Percentiles rank a stretch among this genome's conserved stretches.
These are phyloP conservation scores for Pedetes capensis DNA, from an alignment of 2,113 vertebrate genomes.

Conservation along the genomic window DNA sequence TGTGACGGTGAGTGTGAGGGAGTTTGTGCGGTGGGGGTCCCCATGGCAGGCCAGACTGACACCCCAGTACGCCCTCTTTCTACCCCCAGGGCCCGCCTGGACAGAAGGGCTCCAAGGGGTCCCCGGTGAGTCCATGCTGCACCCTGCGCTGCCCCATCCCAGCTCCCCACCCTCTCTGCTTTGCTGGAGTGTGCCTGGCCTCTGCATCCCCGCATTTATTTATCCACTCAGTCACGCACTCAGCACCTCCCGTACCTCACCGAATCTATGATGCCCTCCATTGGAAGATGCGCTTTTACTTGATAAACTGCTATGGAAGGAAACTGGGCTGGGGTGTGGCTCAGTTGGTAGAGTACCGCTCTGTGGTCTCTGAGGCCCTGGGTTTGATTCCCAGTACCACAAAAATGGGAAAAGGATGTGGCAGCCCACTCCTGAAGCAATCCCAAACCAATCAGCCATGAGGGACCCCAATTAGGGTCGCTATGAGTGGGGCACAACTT, in stretches of 20 bases:
- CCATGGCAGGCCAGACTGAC: accelerated
- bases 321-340: too few relatives aligned
- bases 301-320: background rate
- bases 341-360: too few relatives aligned
- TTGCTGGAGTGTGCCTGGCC: background rate
- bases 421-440: too few relatives aligned
- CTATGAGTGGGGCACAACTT: too few relatives aligned
- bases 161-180: accelerated
- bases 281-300: background rate
- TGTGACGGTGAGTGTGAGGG: conserved; percentile 86
- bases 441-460: too few relatives aligned
- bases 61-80: background rate
- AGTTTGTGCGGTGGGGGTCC: background rate
- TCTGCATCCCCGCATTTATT: background rate
- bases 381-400: too few relatives aligned
- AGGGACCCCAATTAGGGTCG: too few relatives aligned
- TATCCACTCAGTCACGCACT: background rate
- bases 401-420: too few relatives aligned
- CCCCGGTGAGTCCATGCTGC: conserved; percentile 82
- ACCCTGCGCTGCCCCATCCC: background rate
- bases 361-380: too few relatives aligned
- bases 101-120: conserved; percentile 92
- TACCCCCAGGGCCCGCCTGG: conserved; percentile 87
- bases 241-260: background rate
- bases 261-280: background rate